Percentiles rank a stretch among this genome's conserved stretches.
Evolutionary conservation across 2,888 invertebrate species (phyloP).

Genomic region (Beris morrisii): DNA sequence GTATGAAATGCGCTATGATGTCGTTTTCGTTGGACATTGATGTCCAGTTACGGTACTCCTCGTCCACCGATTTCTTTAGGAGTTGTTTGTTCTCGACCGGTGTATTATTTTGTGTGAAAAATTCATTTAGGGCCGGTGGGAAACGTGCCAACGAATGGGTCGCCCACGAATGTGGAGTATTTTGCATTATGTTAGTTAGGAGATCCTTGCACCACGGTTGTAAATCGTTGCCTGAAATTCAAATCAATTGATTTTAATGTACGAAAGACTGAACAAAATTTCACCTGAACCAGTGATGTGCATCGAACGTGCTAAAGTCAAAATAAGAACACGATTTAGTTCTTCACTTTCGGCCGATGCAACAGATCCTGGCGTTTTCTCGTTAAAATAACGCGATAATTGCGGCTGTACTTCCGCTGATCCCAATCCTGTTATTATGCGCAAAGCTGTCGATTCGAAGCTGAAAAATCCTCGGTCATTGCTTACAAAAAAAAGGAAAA

Average conservation of each 20-base stretch:
- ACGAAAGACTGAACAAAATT: neutral
- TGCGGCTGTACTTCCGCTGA: constrained; percentile 94
- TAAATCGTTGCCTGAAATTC: constrained; percentile 49
- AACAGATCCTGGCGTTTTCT: constrained; percentile 72
- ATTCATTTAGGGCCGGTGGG: constrained; percentile 85
- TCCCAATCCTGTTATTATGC: constrained; percentile 86
- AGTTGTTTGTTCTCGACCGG: constrained; percentile 88
- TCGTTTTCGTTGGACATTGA: constrained; percentile 97
- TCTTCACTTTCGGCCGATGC: constrained; percentile 95
- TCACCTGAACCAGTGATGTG: constrained; percentile 83
- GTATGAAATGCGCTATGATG: constrained; percentile 92
- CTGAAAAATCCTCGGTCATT: constrained; percentile 53
- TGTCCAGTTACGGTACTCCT: constrained; percentile 95
- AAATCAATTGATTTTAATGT: constrained; percentile 3
- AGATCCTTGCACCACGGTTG: constrained; percentile 87
- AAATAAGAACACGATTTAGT: constrained; percentile 86
- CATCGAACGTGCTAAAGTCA: constrained; percentile 90
- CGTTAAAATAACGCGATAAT: constrained; percentile 85
- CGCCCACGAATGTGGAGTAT: constrained; percentile 95
- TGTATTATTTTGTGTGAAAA: constrained; percentile 82
- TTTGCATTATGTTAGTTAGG: constrained; percentile 85
- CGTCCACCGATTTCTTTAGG: constrained; percentile 89
- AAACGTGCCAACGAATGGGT: constrained; percentile 90
- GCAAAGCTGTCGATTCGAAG: constrained; percentile 85
- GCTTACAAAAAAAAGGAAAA: neutral